Percentiles rank a stretch among this genome's conserved stretches.
phyloP scores from a whole-genome alignment of 92 coral and sea anemone genomes.

The Epizoanthus stellaris region DNA sequence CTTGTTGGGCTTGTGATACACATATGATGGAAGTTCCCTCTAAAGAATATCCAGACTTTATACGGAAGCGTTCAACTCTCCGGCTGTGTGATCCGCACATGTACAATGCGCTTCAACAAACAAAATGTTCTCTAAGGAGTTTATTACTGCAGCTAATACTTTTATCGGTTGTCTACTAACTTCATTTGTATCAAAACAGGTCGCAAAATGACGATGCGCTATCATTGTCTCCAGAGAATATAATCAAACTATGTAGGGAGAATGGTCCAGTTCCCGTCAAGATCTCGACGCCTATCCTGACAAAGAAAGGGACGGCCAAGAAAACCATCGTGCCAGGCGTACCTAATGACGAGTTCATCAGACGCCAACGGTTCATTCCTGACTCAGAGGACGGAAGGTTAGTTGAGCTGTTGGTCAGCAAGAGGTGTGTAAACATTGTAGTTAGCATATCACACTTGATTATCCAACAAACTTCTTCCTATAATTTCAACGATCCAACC shows the following conservation, averaged over 20 bases:
- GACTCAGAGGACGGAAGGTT: slow-evolving; percentile 38
- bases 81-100: no score
- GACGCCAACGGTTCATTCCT: slow-evolving; percentile 35
- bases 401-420: not conserved
- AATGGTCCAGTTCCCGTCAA: slow-evolving; percentile 25
- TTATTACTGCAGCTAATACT: not conserved
- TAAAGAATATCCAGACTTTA: no score
- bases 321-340: slow-evolving; percentile 28
- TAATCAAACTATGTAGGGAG: not conserved
- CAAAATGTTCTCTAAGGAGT: no score
- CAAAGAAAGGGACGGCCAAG: not conserved
- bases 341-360: slow-evolving; percentile 28
- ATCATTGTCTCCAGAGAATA: not conserved
- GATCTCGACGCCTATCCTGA: not conserved
- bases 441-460: not conserved
- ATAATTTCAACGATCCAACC: no score
- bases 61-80: no score
- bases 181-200: not conserved
- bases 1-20: no score
- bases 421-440: not conserved
- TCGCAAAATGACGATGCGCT: not conserved
- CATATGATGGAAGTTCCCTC: no score
- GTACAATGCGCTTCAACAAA: no score
- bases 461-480: no score
- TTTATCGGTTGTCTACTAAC: not conserved